phyloP scores from a whole-genome alignment of 2,113 vertebrate genomes.

The Menidia beryllina region DNA sequence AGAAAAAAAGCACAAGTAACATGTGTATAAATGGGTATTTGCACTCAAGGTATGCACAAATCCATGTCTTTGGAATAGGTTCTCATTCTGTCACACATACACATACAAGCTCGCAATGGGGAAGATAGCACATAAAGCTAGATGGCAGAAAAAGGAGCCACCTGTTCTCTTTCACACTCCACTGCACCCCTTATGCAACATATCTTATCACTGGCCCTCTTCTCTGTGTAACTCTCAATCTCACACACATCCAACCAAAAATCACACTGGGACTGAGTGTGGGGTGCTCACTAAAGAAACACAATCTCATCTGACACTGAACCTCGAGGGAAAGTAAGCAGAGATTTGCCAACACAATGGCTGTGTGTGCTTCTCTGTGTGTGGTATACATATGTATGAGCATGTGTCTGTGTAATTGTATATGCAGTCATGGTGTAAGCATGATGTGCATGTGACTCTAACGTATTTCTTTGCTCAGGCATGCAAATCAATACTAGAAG shows the following conservation, averaged over 20 bases:
- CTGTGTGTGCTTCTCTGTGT: slow-evolving; percentile 14
- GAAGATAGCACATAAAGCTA: slow-evolving; percentile 72
- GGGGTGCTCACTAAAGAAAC: slow-evolving; percentile 48
- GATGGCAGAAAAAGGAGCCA: slow-evolving; percentile 78
- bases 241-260: slow-evolving; percentile 23
- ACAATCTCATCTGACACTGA: slow-evolving; percentile 53
- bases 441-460: background rate
- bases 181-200: slow-evolving; percentile 77
- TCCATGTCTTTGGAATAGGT: slow-evolving; percentile 34
- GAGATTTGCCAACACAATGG: slow-evolving; percentile 40
- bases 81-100: slow-evolving; percentile 23
- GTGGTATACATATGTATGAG: slow-evolving; percentile 16
- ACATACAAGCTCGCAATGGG: slow-evolving; percentile 45
- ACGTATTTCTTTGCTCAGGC: slow-evolving; percentile 14
- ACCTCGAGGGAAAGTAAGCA: slow-evolving; percentile 47
- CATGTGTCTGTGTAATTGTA: slow-evolving; percentile 13
- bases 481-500: slow-evolving; percentile 36
- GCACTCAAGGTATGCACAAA: slow-evolving; percentile 28
- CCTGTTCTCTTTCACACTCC: slow-evolving; percentile 82
- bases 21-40: slow-evolving; percentile 37
- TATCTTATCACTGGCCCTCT: slow-evolving; percentile 63
- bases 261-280: slow-evolving; percentile 39
- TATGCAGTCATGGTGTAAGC: background rate
- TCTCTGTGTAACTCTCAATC: slow-evolving; percentile 19
- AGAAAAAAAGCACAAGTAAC: slow-evolving; percentile 20